Percentiles rank a stretch among this genome's conserved stretches.
These are phyloP conservation scores for Ptychodera flava DNA, from an alignment of 35 echinoderm and acorn worm genomes.

Conservation along the genomic window DNA sequence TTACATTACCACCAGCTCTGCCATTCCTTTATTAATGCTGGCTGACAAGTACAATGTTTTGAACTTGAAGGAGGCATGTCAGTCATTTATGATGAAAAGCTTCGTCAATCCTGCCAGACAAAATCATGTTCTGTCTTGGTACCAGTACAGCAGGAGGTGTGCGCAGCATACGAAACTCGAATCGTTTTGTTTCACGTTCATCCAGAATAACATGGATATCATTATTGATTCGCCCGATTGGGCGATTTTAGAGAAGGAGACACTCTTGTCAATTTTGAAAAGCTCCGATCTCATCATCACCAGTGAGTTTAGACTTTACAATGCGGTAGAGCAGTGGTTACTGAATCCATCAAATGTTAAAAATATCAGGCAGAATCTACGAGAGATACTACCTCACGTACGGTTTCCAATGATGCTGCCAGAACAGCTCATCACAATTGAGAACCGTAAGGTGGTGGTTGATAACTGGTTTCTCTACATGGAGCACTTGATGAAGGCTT, in stretches of 20 bases:
- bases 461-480: conserved; percentile 53
- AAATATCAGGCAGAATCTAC: conserved; percentile 46
- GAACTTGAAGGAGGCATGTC: conserved; percentile 57
- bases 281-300: conserved; percentile 84
- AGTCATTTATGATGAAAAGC: conserved; percentile 69
- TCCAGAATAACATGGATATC: conserved; percentile 90
- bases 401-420: conserved; percentile 94
- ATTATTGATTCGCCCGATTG: conserved; percentile 90
- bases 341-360: conserved; percentile 58
- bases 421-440: conserved; percentile 63
- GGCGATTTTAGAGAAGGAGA: conserved; percentile 73
- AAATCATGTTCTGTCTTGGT: conserved; percentile 92
- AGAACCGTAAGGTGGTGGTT: conserved; percentile 59
- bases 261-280: conserved; percentile 76
- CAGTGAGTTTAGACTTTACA: conserved; percentile 77
- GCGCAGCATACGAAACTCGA: conserved; percentile 74
- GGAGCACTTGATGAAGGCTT: conserved; percentile 63
- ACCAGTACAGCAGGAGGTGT: conserved; percentile 94
- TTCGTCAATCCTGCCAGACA: conserved; percentile 79
- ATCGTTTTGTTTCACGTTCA: conserved; percentile 52
- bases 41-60: conserved; percentile 95
- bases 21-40: conserved; percentile 81
- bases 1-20: conserved; percentile 42
- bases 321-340: conserved; percentile 80
- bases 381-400: conserved; percentile 61